Conservation (phyloP, 2,113 vertebrate genomes). For the Riparia riparia region DNA sequence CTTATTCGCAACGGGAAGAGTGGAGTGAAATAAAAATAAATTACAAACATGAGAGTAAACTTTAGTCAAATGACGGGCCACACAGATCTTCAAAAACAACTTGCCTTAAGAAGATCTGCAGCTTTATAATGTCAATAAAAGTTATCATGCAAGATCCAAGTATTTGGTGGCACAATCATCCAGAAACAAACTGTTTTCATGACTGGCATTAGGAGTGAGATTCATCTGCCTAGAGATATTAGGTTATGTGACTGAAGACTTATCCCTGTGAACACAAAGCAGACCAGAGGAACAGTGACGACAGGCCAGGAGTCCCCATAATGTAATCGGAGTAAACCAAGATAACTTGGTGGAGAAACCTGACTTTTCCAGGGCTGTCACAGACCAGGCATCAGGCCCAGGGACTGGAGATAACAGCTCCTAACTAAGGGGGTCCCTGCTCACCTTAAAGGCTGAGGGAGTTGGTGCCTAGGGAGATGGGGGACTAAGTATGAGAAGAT, state of each 20-base stretch:
- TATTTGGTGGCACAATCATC: not conserved
- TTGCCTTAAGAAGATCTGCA: not conserved
- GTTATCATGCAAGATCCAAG: not conserved
- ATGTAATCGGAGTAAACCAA: not conserved
- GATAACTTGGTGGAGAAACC: not conserved
- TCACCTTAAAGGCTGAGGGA: not conserved
- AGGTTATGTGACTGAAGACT: not conserved
- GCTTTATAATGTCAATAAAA: not conserved
- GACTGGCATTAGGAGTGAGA: not conserved
- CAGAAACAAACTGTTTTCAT: not conserved
- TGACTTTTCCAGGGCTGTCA: not conserved
- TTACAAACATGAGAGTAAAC: not conserved
- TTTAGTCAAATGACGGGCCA: not conserved
- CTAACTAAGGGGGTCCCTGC: rapidly evolving
- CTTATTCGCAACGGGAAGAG: not conserved
- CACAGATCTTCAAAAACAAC: not conserved
- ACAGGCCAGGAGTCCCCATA: not conserved
- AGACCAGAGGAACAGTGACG: not conserved
- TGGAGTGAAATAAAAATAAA: not conserved
- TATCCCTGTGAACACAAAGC: not conserved
- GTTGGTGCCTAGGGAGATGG: rapidly evolving
- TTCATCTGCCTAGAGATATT: not conserved
- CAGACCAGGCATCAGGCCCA: not conserved
- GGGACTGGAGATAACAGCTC: not conserved
- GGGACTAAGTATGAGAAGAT: not conserved